Evolutionary conservation across 2,113 vertebrate genomes (phyloP), one percentile per base, ranked within the genome.

Genomic region (Podilymbus podiceps): DNA sequence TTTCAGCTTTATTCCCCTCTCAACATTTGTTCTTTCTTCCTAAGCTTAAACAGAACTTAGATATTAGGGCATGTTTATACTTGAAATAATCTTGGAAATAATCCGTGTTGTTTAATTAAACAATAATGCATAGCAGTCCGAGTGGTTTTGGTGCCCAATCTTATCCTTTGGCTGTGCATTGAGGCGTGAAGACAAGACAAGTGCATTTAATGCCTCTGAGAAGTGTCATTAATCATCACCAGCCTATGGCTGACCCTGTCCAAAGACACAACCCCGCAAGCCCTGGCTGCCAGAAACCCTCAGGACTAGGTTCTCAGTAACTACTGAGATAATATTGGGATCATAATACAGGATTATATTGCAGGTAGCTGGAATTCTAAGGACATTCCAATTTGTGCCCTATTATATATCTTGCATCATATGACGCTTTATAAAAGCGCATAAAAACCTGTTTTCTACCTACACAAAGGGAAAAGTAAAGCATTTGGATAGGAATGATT

Each of bases 71-170:
- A 2, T 89, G 60, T 78, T 95, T 88, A 38, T 77, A 73, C 24
- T 85, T 66, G 74, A 93, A 95, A 84, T 12, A 50, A 50, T 47
- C 60, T 80, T 73, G 67, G 60, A 95, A 94, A 90, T 93, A 93
- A 85, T 83, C 71, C 11, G 2, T 9, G 6, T 50, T 88, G 28
- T 68, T 93, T 95, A 97, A 96, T 95, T 96, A 77, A 91, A 92
- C 25, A 78, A 35, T 35, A 89, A 72, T 8, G 38, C 40, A 44
- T 22, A 84, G n/a, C n/a, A 85, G 28, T 21, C 52, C n/a, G 47
- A 67, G 53, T 72, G 52, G 7, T 42, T 90, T 88, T 72, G 25
- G 35, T 86, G 85, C 73, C 17, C 64, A 74, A n/a, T 73, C 13
- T 5, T 18, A 22, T 33, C 19, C n/a, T 74, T 79, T 85, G 19